These are phyloP conservation scores for Musca vetustissima DNA, from an alignment of 1,140 invertebrate genomes.

Conservation along the genomic window DNA sequence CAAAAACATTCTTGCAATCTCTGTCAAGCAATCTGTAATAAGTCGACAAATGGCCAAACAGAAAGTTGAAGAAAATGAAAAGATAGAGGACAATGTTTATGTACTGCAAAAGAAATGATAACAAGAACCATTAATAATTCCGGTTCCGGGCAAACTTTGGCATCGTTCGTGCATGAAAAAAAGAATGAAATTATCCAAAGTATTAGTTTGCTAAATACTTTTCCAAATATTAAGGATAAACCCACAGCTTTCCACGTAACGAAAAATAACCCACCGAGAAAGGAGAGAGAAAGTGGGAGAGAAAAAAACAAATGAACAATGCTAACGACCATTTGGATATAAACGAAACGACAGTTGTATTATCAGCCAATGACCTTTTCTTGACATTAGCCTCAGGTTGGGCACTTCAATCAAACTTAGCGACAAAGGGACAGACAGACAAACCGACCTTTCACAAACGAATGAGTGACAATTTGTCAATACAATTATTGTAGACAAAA, in stretches of 20 bases:
- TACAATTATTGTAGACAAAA: neutral
- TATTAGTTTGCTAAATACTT: constrained; percentile 15
- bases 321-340: neutral
- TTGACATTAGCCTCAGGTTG: constrained; percentile 6
- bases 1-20: neutral
- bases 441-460: too few species aligned
- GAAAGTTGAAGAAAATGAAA: neutral
- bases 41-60: constrained; percentile 10
- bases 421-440: neutral
- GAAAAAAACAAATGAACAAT: neutral
- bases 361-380: constrained; percentile 15
- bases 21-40: constrained; percentile 5
- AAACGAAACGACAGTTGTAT: too few species aligned
- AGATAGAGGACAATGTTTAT: constrained; percentile 11
- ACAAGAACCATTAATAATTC: constrained; percentile 24
- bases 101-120: constrained; percentile 21
- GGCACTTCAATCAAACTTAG: neutral
- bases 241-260: neutral
- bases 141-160: constrained; percentile 20
- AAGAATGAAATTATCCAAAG: neutral
- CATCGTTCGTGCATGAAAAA: constrained; percentile 7
- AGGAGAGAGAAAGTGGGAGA: neutral
- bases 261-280: neutral
- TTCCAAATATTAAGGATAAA: neutral
- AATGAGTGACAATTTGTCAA: constrained; percentile 19